A percentile compares a stretch with the other conserved stretches of the same genome.
Conservation (phyloP, 1,140 invertebrate genomes). For the Anastatus disparis region DNA sequence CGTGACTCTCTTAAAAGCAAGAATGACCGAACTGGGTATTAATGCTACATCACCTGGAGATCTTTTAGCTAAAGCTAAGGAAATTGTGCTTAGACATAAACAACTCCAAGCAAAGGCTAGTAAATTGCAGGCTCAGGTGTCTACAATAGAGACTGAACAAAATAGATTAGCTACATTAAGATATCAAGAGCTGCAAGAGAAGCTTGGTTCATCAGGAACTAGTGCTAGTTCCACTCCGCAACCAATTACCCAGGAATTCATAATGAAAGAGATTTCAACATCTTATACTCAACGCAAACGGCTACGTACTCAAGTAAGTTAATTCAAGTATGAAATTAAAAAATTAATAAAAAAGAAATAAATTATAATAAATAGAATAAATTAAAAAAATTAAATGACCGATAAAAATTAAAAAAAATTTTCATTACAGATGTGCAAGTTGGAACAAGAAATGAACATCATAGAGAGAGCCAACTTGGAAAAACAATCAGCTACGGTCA, state of each 20-base stretch:
- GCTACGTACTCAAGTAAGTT: constrained; percentile 75
- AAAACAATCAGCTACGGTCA: constrained; percentile 68
- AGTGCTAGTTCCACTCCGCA: constrained; percentile 70
- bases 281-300: constrained; percentile 84
- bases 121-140: constrained; percentile 84
- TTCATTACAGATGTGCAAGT: constrained; percentile 69
- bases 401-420: not conserved
- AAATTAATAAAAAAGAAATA: not conserved
- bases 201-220: constrained; percentile 67
- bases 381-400: not conserved
- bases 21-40: constrained; percentile 91
- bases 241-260: constrained; percentile 78
- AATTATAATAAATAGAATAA: not conserved
- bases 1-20: constrained; percentile 86
- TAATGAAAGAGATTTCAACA: constrained; percentile 85
- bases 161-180: constrained; percentile 74
- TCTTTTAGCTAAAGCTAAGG: constrained; percentile 88
- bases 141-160: constrained; percentile 77
- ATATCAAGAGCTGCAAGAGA: constrained; percentile 76
- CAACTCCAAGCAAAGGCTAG: constrained; percentile 88
- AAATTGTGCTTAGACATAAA: constrained; percentile 91
- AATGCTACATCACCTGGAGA: constrained; percentile 85
- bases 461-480: constrained; percentile 79
- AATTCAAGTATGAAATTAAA: not conserved
- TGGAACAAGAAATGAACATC: constrained; percentile 79